Conservation (phyloP, 2,113 vertebrate species). For the Mustela lutreola region DNA sequence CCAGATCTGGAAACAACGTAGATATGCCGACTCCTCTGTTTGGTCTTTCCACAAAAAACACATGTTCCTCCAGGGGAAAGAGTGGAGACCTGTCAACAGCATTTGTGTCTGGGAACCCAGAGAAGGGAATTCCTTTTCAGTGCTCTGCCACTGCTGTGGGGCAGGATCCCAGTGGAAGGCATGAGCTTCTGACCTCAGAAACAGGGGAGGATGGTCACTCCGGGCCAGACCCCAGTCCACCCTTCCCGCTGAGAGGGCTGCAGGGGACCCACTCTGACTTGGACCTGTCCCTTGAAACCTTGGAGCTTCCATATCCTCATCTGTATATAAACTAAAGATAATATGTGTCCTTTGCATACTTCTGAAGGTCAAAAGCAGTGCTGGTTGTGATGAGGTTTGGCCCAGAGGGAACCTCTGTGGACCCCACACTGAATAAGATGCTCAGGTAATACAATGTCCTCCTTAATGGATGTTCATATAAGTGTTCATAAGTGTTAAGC, state of each 20-base stretch:
- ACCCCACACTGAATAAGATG: background rate
- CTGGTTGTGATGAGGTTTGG: background rate
- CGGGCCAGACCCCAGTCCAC: background rate
- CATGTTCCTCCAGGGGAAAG: slow-evolving; percentile 65
- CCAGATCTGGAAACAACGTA: slow-evolving; percentile 66
- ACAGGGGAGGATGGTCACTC: accelerated
- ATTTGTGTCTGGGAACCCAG: background rate
- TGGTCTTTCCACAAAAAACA: slow-evolving; percentile 75
- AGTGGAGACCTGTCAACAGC: slow-evolving; percentile 41
- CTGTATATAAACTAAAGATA: background rate
- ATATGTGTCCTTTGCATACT: background rate
- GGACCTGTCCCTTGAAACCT: background rate
- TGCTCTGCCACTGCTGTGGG: background rate
- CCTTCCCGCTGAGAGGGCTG: background rate
- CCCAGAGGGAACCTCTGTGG: background rate
- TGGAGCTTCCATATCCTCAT: background rate
- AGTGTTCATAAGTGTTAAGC: background rate
- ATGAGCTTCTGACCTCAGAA: background rate
- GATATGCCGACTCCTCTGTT: background rate
- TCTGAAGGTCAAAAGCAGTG: background rate
- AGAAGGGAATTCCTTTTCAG: background rate
- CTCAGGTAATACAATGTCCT: background rate
- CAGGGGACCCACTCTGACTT: background rate
- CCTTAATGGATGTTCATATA: background rate
- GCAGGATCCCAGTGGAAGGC: background rate